Evolutionary conservation across 2,797 vertebrate genomes (phyloP).

Genomic region (Anolis apletophallus): DNA sequence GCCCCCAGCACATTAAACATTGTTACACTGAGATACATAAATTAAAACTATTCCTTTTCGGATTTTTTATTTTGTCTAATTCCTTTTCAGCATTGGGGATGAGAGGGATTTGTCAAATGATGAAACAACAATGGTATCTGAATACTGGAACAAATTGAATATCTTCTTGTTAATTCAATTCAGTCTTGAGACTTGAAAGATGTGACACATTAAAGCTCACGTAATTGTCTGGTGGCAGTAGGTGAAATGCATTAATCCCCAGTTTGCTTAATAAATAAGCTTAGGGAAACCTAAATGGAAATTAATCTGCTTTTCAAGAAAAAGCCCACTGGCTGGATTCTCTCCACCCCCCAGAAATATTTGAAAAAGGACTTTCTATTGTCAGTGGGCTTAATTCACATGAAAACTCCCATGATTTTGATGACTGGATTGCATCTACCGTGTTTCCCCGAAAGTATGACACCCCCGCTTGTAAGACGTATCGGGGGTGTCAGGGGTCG

Average conservation of each 20-base stretch:
- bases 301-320: constrained; percentile 21
- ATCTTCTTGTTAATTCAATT: background rate
- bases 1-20: background rate
- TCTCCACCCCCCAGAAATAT: background rate
- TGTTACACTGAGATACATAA: constrained; percentile 1
- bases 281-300: constrained; percentile 31
- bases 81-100: background rate
- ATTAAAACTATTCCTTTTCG: background rate
- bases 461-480: too few species aligned
- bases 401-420: background rate
- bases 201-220: background rate
- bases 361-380: background rate
- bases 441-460: too few species aligned
- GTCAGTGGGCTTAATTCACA: too few species aligned
- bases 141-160: constrained; percentile 7
- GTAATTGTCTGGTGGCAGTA: constrained; percentile 1
- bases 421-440: background rate
- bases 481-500: too few species aligned
- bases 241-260: constrained; percentile 9
- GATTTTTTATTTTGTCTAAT: background rate
- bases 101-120: background rate
- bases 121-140: background rate
- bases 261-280: constrained; percentile 13
- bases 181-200: constrained; percentile 24
- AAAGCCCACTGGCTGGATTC: background rate